Base-by-base conservation (phyloP, 2,113 vertebrate species). In the Pavo muticus region DNA sequence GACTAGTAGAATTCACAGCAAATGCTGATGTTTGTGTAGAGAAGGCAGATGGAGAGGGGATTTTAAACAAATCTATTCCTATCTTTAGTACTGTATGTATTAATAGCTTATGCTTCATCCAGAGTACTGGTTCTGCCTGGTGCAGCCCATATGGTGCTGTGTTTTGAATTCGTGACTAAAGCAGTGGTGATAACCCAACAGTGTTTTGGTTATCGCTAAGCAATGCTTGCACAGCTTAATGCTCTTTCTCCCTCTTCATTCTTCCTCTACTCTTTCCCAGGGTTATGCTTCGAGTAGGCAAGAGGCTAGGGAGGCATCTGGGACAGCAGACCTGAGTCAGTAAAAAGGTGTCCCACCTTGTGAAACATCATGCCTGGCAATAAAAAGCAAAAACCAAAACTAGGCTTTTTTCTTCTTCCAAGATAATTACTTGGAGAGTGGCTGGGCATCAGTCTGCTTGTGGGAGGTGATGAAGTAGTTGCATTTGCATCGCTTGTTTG, bases 31-130 rank as follows among this genome's bases (percentile, higher is more conserved):
- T 52, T 80, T 86, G 69, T 35, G 10, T 71, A 68, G 35, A 82
- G 25, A 81, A 94, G 73, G 83, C 94, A 95, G 88, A 95, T 88
- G 76, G 87, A 93, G 85, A 79, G 61, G 80, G 79, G 57, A 78
- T 91, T 94, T 95, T 81, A 77, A 88, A 37, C 44, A 77, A 39
- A 70, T 81, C 65, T 88, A 29, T 71, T 93, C 57, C 71, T 79
- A 71, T 88, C 82, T 88, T 90, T 68, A 68, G 57, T 86, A 74
- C 88, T 94, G 60, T 68, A 18, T 4, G 27, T 79, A 79, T 96
- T 92, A 94, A 76, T 92, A 95, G 84, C 65, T 87, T 74, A 23
- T 32, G 48, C 57, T 44, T 54, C 27, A 60, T 87, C 57, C 30
- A 40, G 74, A 52, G 6, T 29, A 29, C 61, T 40, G 39, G 25